Base-by-base conservation (phyloP, 2,797 vertebrate genomes). In the Hyperoplus immaculatus region DNA sequence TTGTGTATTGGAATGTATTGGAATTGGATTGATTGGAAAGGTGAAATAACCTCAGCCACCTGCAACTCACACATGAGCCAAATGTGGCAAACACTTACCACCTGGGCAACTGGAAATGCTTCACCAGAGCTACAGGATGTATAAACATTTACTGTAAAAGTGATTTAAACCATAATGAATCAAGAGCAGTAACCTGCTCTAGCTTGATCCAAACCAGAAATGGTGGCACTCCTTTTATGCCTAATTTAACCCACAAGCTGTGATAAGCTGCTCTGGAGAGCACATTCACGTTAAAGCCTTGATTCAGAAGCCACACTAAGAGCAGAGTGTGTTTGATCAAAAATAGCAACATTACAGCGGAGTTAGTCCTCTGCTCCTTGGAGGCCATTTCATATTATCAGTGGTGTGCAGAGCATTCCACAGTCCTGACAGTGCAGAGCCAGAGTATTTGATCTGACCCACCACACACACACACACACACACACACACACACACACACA, bases 231-330 rank as follows among this genome's bases (percentile, higher is more conserved):
- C 55, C 38, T 79, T 92, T 80, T 43, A 82, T 78, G 84, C 74
- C 78, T 79, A 78, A 89, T 92, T 86, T 82, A 87, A 86, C 77
- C 72, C 43, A 15, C 43, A 54, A 77, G 74, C 14, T 2, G 82
- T 78, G 77, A 84, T 77, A 81, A 88, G 88, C 66, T 64, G 64
- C 74, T 83, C 63, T 75, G 82, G 73, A 76, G 80, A 83, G 67
- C 68, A 68, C 58, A 39, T 82, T 84, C 73, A 78, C 72, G 49
- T 77, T 75, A 81, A 87, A 65, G 75, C 69, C 78, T 70, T 88
- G 87, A 92, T 81, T 90, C 85, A 85, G 70, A 90, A 82, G 36
- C 87, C 89, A 87, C 87, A 87, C 66, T 1, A 88, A 77, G 85
- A 81, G 65, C 54, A 58, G 55, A 49, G 53, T 60, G 83, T 70